Conservation (phyloP, 2,113 vertebrate genomes). For the Oostethus manadensis region DNA sequence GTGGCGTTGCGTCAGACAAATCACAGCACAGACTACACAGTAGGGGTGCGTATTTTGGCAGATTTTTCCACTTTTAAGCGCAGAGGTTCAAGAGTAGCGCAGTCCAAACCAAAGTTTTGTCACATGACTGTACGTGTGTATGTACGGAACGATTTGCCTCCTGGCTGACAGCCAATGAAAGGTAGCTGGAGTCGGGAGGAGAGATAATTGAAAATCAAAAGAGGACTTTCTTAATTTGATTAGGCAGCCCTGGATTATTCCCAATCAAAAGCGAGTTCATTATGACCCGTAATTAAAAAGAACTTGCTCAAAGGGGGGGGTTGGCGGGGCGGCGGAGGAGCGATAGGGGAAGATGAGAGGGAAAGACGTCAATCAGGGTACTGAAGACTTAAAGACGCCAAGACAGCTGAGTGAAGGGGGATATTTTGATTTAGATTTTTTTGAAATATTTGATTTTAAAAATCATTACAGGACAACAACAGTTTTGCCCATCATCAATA, state of each 20-base stretch:
- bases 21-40: too few species aligned
- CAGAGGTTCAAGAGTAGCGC: too few species aligned
- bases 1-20: too few species aligned
- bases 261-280: constrained; percentile 89
- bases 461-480: too few species aligned
- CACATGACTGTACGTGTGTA: constrained; percentile 3
- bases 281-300: constrained; percentile 86
- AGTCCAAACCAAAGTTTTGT: too few species aligned
- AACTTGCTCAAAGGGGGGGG: constrained; percentile 29
- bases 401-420: background rate
- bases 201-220: constrained; percentile 93
- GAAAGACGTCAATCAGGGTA: background rate
- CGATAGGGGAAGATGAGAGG: constrained; percentile 21
- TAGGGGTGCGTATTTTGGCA: too few species aligned
- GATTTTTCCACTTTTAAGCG: too few species aligned
- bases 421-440: too few species aligned
- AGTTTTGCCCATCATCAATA: too few species aligned
- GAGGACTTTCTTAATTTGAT: constrained; percentile 93
- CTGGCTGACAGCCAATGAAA: constrained; percentile 47
- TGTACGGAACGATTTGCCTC: constrained; percentile 2
- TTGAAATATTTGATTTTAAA: too few species aligned
- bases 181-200: constrained; percentile 61
- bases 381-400: background rate
- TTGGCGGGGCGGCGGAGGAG: constrained; percentile 28
- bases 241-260: constrained; percentile 84